Conservation (phyloP, 2,113 vertebrate species). For the Hassar affinis region DNA sequence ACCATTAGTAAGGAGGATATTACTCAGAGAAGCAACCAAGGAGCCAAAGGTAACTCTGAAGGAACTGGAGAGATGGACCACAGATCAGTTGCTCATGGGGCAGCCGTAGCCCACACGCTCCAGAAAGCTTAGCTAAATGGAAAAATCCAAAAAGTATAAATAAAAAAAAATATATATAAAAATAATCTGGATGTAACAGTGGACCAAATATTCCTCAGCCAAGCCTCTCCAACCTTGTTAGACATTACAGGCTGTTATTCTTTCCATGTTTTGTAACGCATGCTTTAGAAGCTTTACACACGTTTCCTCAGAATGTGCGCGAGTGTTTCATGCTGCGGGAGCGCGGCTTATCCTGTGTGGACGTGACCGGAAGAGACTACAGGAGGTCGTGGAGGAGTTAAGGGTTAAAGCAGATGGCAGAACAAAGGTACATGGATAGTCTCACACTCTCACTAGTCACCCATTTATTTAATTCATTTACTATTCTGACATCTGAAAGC, state of each 20-base stretch:
- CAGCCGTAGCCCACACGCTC: too few species aligned
- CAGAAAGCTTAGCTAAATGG: too few species aligned
- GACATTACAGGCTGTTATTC: not conserved
- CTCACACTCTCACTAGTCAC: not conserved
- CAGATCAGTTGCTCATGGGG: too few species aligned
- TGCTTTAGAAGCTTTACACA: not conserved
- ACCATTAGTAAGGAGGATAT: too few species aligned
- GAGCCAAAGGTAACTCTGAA: too few species aligned
- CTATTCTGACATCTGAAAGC: not conserved
- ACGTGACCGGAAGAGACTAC: constrained; percentile 76
- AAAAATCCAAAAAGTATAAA: too few species aligned
- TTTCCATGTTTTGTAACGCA: not conserved
- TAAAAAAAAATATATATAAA: too few species aligned
- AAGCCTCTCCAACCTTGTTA: not conserved
- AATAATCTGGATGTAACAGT: not conserved
- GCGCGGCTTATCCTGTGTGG: constrained; percentile 88
- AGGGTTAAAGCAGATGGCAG: constrained; percentile 38
- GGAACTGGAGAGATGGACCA: too few species aligned
- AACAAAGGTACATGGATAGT: constrained; percentile 54
- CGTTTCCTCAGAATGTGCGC: constrained; percentile 82
- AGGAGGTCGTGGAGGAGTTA: constrained; percentile 79
- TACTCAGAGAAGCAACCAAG: too few species aligned
- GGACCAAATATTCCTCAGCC: not conserved
- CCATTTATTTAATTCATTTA: not conserved
- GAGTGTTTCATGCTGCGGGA: constrained; percentile 83